Evolutionary conservation across 2,113 vertebrate species (phyloP), one percentile per base, ranked within the genome.

Genomic region (Chloropsis hardwickii): DNA sequence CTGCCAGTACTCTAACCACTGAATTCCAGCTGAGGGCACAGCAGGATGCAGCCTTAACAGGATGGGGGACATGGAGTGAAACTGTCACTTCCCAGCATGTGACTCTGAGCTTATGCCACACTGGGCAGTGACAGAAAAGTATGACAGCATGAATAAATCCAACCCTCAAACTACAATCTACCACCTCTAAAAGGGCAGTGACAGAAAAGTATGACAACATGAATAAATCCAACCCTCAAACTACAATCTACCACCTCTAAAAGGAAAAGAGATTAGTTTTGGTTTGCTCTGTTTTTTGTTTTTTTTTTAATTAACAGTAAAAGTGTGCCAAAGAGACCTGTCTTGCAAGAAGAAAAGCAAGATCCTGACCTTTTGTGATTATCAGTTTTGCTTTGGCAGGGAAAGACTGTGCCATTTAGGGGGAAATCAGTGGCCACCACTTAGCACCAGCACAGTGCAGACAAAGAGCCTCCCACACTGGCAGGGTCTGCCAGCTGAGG

Each of bases 281-380:
- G 0, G 6, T 62, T 60, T 33, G 27, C 6, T 35, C 25, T 51
- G 12, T 2, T 24, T 51, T 10, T 3, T 11, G 15, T 13, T 2
- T 7, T 22, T 48, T 58, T 65, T 40, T 56, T 8, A 58, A n/a
- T 19, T 27, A 60, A 54, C 10, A 56, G 15, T 11, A 47, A 56
- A 82, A 40, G 20, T 53, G 25, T 12, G 45, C 60, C 47, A 87
- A 57, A 61, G 12, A 76, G 42, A n/a, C 23, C 58, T 18, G 25
- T 71, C 44, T 71, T 21, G 10, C 23, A 73, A 57, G 47, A 84
- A 58, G 48, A 39, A 91, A 81, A 73, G 64, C 48, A 81, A 87
- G 66, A 62, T 28, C 31, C n/a, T 48, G 40, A 60, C 37, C 31
- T 67, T 61, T 44, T 23, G 8, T 44, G 31, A 84, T 33, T 11